phyloP scores from a whole-genome alignment of 1,140 invertebrate species.

The Diabrotica virgifera region DNA sequence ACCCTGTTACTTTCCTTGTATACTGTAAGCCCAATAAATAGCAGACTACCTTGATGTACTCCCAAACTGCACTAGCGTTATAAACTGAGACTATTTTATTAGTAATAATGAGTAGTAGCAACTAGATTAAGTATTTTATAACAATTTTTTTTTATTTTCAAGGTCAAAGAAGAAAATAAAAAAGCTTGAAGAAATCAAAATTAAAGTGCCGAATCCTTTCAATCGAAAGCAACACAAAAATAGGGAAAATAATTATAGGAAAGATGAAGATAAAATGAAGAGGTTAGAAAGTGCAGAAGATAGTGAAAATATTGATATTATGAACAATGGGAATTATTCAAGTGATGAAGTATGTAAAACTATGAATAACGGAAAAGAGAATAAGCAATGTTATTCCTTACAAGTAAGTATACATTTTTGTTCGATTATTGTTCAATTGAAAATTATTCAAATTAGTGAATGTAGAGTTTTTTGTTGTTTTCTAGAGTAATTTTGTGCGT shows the following conservation, averaged over 20 bases:
- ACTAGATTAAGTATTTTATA: not conserved
- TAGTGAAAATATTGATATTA: not conserved
- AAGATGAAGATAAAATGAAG: conserved; percentile 9
- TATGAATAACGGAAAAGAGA: not conserved
- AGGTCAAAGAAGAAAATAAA: conserved; percentile 14
- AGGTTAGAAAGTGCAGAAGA: conserved; percentile 2
- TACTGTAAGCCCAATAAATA: no score
- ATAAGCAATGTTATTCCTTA: not conserved
- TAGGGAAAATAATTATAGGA: conserved; percentile 28
- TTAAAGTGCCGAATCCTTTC: conserved; percentile 25
- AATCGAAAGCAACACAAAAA: conserved; percentile 31
- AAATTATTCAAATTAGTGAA: no score
- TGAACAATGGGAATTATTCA: no score
- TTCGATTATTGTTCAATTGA: no score
- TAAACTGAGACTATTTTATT: no score
- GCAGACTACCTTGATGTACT: no score
- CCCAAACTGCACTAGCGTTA: no score
- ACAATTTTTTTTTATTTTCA: not conserved
- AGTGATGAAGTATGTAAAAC: not conserved
- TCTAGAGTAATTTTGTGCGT: no score
- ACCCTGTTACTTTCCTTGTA: no score
- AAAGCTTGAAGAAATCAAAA: conserved; percentile 28
- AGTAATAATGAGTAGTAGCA: not conserved
- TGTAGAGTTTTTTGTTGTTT: no score
- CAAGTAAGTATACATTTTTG: not conserved